Conservation (phyloP, 2,113 vertebrate species). For the Macaca nemestrina region DNA sequence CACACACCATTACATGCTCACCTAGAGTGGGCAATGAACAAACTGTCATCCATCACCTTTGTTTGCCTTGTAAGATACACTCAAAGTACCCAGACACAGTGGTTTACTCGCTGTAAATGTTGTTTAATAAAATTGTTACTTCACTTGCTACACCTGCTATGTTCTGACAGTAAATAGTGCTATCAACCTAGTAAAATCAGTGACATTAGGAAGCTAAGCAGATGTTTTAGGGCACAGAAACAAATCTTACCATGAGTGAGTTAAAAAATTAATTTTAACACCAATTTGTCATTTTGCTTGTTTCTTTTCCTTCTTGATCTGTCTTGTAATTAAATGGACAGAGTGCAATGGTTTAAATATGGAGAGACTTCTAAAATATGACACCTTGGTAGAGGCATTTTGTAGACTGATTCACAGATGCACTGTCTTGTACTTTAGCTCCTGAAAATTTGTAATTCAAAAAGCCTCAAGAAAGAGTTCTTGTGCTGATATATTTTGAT, state of each 20-base stretch:
- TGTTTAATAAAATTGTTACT: conserved; percentile 68
- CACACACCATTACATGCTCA: conserved; percentile 58
- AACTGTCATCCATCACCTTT: conserved; percentile 54
- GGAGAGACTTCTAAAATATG: conserved; percentile 51
- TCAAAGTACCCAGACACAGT: conserved; percentile 18
- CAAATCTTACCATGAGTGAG: background rate
- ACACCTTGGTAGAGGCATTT: conserved; percentile 29
- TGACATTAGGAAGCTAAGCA: conserved; percentile 1
- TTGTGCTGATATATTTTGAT: conserved; percentile 14
- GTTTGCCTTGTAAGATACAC: conserved; percentile 66
- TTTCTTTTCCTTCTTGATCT: conserved; percentile 22
- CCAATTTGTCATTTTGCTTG: conserved; percentile 11
- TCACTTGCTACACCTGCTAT: conserved; percentile 37
- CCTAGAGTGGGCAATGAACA: conserved; percentile 18
- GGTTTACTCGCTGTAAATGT: conserved; percentile 54
- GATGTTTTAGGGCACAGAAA: background rate
- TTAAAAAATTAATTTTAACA: conserved; percentile 48
- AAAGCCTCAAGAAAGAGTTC: conserved; percentile 43
- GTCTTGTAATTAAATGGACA: conserved; percentile 22
- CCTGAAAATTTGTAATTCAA: conserved; percentile 61
- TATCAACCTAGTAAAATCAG: conserved; percentile 42
- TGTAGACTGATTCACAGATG: conserved; percentile 55
- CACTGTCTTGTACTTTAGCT: conserved; percentile 43
- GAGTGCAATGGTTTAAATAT: conserved; percentile 33
- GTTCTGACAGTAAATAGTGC: conserved; percentile 8